phyloP scores from a whole-genome alignment of 92 coral and sea anemone genomes.

The Pocillopora meandrina region DNA sequence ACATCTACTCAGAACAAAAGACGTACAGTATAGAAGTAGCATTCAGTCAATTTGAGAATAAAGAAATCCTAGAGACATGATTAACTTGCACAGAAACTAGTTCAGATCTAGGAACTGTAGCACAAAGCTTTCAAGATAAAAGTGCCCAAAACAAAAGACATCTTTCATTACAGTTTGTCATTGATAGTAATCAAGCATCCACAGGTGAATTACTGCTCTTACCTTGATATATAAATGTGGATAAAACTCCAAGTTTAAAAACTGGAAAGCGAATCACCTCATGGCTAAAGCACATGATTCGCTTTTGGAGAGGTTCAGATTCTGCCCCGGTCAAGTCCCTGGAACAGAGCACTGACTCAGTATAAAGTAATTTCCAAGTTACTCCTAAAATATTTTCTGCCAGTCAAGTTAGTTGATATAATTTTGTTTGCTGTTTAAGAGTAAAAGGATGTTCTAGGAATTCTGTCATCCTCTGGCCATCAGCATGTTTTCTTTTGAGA shows the following conservation, averaged over 20 bases:
- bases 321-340: slow-evolving; percentile 77
- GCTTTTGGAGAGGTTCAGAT: slow-evolving; percentile 75
- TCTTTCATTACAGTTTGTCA: too few relatives aligned
- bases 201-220: too few relatives aligned
- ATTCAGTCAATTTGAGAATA: neutral
- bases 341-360: neutral
- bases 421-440: too few relatives aligned
- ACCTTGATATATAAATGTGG: slow-evolving; percentile 92
- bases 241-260: slow-evolving; percentile 79
- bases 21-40: neutral
- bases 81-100: neutral
- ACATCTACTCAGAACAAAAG: neutral
- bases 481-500: too few relatives aligned
- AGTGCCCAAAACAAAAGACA: too few relatives aligned
- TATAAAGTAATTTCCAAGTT: too few relatives aligned
- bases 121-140: too few relatives aligned
- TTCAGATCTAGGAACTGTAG: neutral
- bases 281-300: slow-evolving; percentile 73
- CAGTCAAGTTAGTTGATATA: too few relatives aligned
- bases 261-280: slow-evolving; percentile 82
- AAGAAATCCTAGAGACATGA: neutral
- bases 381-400: too few relatives aligned
- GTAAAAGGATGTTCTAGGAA: too few relatives aligned
- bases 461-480: too few relatives aligned
- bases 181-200: too few relatives aligned